A percentile compares a stretch with the other conserved stretches of the same genome.
Conservation (phyloP, 2,113 vertebrate genomes). For the Ptychochromis oligacanthus region DNA sequence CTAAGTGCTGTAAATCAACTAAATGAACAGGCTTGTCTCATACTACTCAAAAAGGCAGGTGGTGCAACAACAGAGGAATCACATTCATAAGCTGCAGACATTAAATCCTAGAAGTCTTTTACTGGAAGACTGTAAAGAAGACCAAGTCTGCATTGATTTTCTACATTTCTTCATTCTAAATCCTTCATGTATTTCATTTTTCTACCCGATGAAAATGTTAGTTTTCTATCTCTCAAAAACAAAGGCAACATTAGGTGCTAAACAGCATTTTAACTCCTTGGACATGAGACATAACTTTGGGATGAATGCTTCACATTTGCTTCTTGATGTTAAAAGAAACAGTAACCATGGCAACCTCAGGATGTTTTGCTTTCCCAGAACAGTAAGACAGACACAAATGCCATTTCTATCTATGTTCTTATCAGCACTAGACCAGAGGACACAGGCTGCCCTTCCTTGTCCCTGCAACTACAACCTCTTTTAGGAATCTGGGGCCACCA, state of each 20-base stretch:
- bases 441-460: constrained; percentile 78
- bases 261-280: background rate
- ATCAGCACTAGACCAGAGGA: constrained; percentile 76
- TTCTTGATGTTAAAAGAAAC: constrained; percentile 48
- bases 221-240: background rate
- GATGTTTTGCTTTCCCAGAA: constrained; percentile 65
- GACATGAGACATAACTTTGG: background rate
- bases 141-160: background rate
- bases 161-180: background rate
- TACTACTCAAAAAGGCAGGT: constrained; percentile 34
- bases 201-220: background rate
- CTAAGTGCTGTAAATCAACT: constrained; percentile 14
- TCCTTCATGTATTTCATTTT: background rate
- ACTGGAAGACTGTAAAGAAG: background rate
- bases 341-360: constrained; percentile 59
- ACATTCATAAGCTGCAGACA: constrained; percentile 8
- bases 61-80: constrained; percentile 26
- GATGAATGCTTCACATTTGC: constrained; percentile 14
- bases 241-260: background rate
- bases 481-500: constrained; percentile 75
- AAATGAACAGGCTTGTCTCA: constrained; percentile 7
- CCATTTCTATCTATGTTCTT: constrained; percentile 76
- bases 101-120: constrained; percentile 10
- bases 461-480: constrained; percentile 70
- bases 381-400: constrained; percentile 59